Base-by-base conservation (phyloP, 2,888 invertebrate species). In the Polymixis lichenea region DNA sequence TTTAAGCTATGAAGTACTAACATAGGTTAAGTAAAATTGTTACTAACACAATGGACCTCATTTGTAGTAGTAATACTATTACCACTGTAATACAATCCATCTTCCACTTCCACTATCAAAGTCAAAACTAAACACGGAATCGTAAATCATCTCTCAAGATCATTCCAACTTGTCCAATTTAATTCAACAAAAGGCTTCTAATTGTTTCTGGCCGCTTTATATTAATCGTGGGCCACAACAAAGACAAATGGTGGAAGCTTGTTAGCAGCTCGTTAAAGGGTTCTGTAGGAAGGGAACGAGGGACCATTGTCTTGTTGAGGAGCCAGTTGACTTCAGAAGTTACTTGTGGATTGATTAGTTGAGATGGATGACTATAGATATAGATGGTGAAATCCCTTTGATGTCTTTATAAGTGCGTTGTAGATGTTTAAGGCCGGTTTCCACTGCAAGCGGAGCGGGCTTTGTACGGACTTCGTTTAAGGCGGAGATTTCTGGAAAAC, bases 131-230 rank as follows among this genome's bases (percentile, higher is more conserved):
- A 60, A 22, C 6, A 6, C 32, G 2, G 0, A 58, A 60, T 28
- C 32, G 13, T 51, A 77, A 77, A 32, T 38, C 25, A 56, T 58
- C 15, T 9, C 3, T 17, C 17, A 65, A 19, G 25, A n/a, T 17
- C 62, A 1, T 15, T 58, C 3, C 11, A 77, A 58, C 58, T 76
- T 77, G 43, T 76, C 19, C 19, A 73, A 72, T 78, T 62, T 56
- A 56, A 77, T 64, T 28, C 25, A 77, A 64, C 61, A 51, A 71
- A 55, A 28, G 70, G 19, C 22, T n/a, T 15, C n/a, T 43, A 78
- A 71, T 77, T 79, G 62, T 43, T 77, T 62, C 43, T 62, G 78
- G 69, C 77, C 79, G 79, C 55, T 32, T 62, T 51, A 32, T 56
- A 77, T 49, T 77, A 71, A 77, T 77, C 60, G 5, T 66, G 17